Evolutionary conservation across 2,797 vertebrate genomes (phyloP).

Genomic region (Cygnus olor): DNA sequence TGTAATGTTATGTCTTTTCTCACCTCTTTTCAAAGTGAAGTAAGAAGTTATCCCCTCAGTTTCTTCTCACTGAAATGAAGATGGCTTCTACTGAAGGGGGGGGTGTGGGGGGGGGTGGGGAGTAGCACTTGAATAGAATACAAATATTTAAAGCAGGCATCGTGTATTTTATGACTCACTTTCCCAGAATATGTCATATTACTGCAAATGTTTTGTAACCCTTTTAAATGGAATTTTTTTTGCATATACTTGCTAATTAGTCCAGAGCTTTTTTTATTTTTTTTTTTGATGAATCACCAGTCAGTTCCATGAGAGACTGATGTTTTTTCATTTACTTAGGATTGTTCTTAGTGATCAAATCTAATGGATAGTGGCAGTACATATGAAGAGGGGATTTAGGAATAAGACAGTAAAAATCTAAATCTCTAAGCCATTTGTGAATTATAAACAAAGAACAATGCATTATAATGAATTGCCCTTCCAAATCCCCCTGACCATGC

Average conservation of each 20-base stretch:
- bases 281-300: background rate
- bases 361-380: constrained; percentile 40
- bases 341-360: background rate
- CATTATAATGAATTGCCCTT: constrained; percentile 62
- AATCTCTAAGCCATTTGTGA: constrained; percentile 70
- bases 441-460: constrained; percentile 72
- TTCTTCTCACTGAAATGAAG: background rate
- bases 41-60: background rate
- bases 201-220: background rate
- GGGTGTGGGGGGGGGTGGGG: no score
- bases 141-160: background rate
- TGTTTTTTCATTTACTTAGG: background rate
- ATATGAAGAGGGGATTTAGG: background rate
- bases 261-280: background rate
- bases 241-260: background rate
- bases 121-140: background rate
- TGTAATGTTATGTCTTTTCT: background rate
- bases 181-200: background rate
- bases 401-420: constrained; percentile 14
- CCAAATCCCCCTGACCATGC: constrained; percentile 33
- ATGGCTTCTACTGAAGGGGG: background rate
- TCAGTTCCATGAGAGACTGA: background rate
- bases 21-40: background rate
- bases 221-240: background rate
- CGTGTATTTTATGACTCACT: background rate